A percentile compares a stretch with the other conserved stretches of the same genome.
These are phyloP conservation scores for Napeogenes sylphis DNA, from an alignment of 2,888 invertebrate genomes.

Conservation along the genomic window DNA sequence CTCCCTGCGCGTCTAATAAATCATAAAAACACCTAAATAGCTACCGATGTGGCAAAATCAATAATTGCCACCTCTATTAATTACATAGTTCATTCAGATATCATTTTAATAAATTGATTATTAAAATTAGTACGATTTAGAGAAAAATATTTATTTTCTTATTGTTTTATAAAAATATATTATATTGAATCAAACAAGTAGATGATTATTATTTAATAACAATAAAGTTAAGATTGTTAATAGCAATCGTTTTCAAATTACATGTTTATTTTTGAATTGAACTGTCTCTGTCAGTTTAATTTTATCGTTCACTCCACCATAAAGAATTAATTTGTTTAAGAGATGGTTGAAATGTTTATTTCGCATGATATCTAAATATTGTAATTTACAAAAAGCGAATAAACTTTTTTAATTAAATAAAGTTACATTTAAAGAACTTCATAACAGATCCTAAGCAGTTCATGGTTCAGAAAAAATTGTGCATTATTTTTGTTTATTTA, in stretches of 20 bases:
- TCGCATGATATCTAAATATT: constrained; percentile 13
- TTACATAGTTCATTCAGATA: constrained; percentile 31
- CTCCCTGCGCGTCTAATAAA: constrained; percentile 31
- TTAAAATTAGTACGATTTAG: background rate
- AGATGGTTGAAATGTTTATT: constrained; percentile 59
- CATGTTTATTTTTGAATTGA: constrained; percentile 65
- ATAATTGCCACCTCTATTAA: constrained; percentile 30
- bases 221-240: background rate
- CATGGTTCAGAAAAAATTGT: background rate
- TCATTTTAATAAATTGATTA: background rate
- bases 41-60: constrained; percentile 22
- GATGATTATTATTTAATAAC: background rate
- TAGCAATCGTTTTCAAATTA: constrained; percentile 52
- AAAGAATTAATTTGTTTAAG: constrained; percentile 72
- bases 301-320: constrained; percentile 67
- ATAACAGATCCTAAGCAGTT: background rate
- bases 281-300: constrained; percentile 67
- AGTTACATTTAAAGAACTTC: constrained; percentile 11
- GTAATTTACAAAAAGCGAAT: constrained; percentile 9
- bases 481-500: too few species aligned
- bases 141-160: background rate
- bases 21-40: constrained; percentile 31
- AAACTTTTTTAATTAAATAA: constrained; percentile 13
- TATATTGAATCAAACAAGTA: background rate
- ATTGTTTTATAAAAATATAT: background rate